Evolutionary conservation across 2,113 vertebrate genomes (phyloP).

Genomic region (Felis chaus): DNA sequence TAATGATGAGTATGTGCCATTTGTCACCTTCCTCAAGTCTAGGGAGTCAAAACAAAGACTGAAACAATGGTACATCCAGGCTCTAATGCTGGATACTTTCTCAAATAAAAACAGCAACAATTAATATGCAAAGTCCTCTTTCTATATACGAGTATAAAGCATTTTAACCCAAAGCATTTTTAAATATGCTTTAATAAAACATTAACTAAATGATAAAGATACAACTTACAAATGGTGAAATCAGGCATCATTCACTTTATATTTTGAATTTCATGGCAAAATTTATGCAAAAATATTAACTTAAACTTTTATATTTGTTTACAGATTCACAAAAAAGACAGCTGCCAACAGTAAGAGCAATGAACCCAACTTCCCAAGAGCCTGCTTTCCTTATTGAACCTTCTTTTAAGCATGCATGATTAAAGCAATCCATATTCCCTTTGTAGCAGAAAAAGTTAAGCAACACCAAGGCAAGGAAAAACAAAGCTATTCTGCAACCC

Average conservation of each 20-base stretch:
- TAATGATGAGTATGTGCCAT: background rate
- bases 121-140: conserved; percentile 32
- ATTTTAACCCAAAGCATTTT: conserved; percentile 36
- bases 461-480: conserved; percentile 69
- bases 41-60: background rate
- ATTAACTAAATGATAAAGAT: conserved; percentile 32
- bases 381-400: conserved; percentile 23
- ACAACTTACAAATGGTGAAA: conserved; percentile 49
- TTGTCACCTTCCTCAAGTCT: background rate
- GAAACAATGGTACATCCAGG: background rate
- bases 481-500: conserved; percentile 69
- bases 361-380: conserved; percentile 37
- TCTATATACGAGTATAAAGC: background rate
- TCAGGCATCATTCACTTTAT: conserved; percentile 48
- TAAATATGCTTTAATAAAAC: conserved; percentile 32
- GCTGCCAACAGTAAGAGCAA: conserved; percentile 58
- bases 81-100: background rate
- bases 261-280: conserved; percentile 50
- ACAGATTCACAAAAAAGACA: conserved; percentile 37
- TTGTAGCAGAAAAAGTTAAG: conserved; percentile 62
- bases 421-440: conserved; percentile 52
- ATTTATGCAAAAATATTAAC: conserved; percentile 58
- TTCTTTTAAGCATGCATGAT: conserved; percentile 64
- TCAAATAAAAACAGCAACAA: background rate
- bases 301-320: conserved; percentile 29